Conservation (phyloP, 1,140 invertebrate genomes). For the Hestina assimilis region DNA sequence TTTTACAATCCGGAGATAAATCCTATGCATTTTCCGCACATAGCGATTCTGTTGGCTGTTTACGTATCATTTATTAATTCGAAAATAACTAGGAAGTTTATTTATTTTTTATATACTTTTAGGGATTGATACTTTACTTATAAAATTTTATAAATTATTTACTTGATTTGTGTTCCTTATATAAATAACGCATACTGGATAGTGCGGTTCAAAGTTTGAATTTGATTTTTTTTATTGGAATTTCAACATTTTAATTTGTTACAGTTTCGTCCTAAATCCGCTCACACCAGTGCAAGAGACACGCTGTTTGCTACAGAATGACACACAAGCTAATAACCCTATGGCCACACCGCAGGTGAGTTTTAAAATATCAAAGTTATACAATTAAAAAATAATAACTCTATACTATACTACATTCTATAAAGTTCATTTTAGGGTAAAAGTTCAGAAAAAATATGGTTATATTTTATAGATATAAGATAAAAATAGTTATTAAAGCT, state of each 20-base stretch:
- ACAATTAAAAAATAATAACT: no score
- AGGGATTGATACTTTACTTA: no score
- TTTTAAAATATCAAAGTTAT: slow-evolving; percentile 11
- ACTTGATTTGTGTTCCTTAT: no score
- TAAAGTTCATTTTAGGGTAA: no score
- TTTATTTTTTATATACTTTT: background rate
- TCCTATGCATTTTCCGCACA: slow-evolving; percentile 23
- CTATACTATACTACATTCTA: no score
- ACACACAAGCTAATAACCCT: slow-evolving; percentile 92
- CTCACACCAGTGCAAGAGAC: slow-evolving; percentile 95
- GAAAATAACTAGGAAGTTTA: background rate
- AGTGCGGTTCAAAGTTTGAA: background rate
- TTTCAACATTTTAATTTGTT: no score
- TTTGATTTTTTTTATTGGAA: slow-evolving; percentile 15
- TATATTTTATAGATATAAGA: no score
- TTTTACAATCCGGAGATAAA: slow-evolving; percentile 28
- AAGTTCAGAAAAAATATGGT: no score
- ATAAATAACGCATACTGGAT: no score
- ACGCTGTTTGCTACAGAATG: slow-evolving; percentile 94
- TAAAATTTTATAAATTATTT: no score
- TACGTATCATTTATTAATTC: slow-evolving; percentile 9
- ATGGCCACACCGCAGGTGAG: slow-evolving; percentile 85
- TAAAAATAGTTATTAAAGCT: no score
- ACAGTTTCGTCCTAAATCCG: slow-evolving; percentile 93
- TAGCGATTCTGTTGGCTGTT: slow-evolving; percentile 5